These are phyloP conservation scores for Eulemur macaco DNA, from an alignment of 2,113 vertebrate genomes.

Conservation along the genomic window DNA sequence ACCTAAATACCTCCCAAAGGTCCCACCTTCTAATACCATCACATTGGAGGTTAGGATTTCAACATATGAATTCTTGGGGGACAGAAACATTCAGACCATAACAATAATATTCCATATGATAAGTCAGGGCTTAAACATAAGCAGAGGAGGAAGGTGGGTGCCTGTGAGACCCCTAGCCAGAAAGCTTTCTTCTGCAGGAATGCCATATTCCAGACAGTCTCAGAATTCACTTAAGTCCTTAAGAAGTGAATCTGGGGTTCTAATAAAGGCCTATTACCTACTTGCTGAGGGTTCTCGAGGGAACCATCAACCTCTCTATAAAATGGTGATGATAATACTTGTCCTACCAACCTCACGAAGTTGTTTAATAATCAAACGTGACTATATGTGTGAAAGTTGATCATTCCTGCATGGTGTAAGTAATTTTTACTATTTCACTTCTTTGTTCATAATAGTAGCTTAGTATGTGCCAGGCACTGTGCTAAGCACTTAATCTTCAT, in stretches of 20 bases:
- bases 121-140: background rate
- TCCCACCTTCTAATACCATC: background rate
- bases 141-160: background rate
- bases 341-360: background rate
- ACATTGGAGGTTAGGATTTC: background rate
- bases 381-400: background rate
- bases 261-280: constrained; percentile 26
- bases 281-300: background rate
- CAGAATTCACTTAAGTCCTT: background rate
- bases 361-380: constrained; percentile 32
- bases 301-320: background rate
- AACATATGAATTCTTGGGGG: background rate
- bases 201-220: background rate
- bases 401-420: background rate
- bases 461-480: background rate
- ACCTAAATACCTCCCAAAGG: background rate
- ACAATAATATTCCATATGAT: background rate
- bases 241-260: background rate
- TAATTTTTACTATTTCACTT: background rate
- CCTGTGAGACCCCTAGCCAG: background rate
- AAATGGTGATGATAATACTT: constrained; percentile 1
- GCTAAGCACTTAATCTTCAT: background rate
- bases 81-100: background rate
- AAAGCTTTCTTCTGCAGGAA: background rate
- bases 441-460: constrained; percentile 8